phyloP scores from a whole-genome alignment of 2,797 vertebrate species.

The Melanotaenia pygmaea region DNA sequence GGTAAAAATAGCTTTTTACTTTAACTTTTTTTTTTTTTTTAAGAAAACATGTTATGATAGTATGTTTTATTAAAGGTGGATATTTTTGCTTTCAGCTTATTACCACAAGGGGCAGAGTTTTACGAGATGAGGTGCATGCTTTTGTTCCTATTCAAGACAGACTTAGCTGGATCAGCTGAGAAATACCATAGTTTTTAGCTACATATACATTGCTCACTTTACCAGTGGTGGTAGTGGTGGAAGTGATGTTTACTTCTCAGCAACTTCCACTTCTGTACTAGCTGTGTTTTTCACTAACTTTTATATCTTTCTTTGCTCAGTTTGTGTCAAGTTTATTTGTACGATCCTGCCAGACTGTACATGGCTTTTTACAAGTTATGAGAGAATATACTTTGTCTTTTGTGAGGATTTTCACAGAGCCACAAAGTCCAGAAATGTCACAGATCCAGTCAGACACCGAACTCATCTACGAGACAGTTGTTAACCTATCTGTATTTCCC shows the following conservation, averaged over 20 bases:
- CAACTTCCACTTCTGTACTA: not conserved
- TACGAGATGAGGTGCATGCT: not conserved
- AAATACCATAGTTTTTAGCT: not conserved
- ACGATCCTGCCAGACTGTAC: not conserved
- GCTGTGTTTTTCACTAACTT: not conserved
- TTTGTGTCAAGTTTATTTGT: not conserved
- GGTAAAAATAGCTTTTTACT: no score
- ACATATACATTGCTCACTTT: not conserved
- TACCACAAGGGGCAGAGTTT: not conserved
- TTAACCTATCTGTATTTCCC: slow-evolving; percentile 10
- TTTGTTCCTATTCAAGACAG: not conserved
- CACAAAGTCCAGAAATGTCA: slow-evolving; percentile 9
- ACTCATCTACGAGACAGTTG: slow-evolving; percentile 11
- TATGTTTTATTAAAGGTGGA: no score
- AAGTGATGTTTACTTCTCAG: not conserved
- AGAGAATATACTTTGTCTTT: not conserved
- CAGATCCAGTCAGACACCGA: slow-evolving; percentile 1
- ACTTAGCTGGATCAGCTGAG: not conserved
- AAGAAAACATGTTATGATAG: no score
- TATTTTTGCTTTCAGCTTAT: not conserved
- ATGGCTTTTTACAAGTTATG: not conserved
- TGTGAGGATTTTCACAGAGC: not conserved
- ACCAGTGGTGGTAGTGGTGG: not conserved
- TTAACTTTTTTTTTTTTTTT: not conserved
- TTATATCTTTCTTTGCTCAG: not conserved